Evolutionary conservation across 2,113 vertebrate species (phyloP).

Genomic region (Crotalus helleri): DNA sequence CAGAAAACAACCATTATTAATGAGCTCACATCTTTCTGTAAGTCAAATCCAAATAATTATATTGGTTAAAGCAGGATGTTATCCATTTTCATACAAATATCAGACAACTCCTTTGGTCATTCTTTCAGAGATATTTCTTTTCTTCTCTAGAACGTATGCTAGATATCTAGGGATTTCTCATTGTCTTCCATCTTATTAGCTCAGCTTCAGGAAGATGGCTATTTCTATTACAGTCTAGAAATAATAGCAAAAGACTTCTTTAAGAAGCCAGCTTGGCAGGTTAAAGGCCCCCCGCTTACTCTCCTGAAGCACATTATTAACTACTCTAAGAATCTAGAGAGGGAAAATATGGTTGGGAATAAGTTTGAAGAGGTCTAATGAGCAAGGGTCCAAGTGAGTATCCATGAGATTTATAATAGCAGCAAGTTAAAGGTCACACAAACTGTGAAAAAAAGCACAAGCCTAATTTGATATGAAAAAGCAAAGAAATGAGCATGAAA

Average conservation of each 20-base stretch:
- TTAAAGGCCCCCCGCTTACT: neutral
- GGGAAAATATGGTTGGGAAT: neutral
- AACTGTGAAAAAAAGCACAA: neutral
- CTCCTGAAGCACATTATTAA: neutral
- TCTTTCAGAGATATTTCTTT: neutral
- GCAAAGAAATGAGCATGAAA: neutral
- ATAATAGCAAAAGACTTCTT: neutral
- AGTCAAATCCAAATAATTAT: neutral
- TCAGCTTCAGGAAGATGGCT: neutral
- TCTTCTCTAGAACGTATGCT: neutral
- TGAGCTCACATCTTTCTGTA: neutral
- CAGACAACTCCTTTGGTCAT: neutral
- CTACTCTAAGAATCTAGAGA: neutral
- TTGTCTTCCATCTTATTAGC: neutral
- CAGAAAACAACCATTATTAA: neutral
- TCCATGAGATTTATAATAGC: neutral
- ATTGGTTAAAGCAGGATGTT: neutral
- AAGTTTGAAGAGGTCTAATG: neutral
- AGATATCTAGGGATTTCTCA: neutral
- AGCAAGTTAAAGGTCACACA: neutral
- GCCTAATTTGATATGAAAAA: neutral
- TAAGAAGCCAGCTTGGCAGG: neutral
- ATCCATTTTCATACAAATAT: neutral
- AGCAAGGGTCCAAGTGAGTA: neutral
- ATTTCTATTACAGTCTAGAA: neutral